Conservation (phyloP, 2,797 vertebrate genomes). For the Aotus griseimembra region DNA sequence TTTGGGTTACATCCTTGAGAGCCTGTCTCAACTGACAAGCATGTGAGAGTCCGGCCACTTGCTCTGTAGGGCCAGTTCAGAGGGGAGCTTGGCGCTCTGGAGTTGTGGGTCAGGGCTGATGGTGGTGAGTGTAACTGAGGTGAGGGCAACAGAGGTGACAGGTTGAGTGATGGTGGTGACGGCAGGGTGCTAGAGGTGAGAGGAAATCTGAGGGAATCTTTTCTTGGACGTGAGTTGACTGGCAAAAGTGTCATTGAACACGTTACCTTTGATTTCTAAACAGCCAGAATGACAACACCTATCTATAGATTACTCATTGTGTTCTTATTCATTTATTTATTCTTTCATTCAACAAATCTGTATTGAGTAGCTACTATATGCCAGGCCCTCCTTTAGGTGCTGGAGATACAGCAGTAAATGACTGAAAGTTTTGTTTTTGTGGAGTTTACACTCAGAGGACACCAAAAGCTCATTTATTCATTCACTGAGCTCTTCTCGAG, state of each 20-base stretch:
- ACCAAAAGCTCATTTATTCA: background rate
- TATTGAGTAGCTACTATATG: background rate
- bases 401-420: background rate
- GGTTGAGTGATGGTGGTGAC: too few species aligned
- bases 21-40: background rate
- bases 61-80: background rate
- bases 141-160: background rate
- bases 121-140: background rate
- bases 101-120: background rate
- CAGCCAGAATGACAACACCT: background rate
- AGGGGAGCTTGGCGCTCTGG: background rate
- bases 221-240: background rate
- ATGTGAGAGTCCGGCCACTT: background rate
- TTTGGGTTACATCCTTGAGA: background rate
- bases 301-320: background rate
- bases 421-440: background rate
- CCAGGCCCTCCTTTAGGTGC: background rate
- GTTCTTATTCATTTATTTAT: background rate
- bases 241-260: background rate
- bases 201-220: background rate
- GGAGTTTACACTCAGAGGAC: background rate
- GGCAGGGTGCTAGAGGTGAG: background rate
- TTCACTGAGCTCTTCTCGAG: background rate
- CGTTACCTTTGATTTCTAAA: background rate
- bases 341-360: background rate